Base-by-base conservation (phyloP, 2,888 invertebrate genomes). In the Anthophora plumipes region DNA sequence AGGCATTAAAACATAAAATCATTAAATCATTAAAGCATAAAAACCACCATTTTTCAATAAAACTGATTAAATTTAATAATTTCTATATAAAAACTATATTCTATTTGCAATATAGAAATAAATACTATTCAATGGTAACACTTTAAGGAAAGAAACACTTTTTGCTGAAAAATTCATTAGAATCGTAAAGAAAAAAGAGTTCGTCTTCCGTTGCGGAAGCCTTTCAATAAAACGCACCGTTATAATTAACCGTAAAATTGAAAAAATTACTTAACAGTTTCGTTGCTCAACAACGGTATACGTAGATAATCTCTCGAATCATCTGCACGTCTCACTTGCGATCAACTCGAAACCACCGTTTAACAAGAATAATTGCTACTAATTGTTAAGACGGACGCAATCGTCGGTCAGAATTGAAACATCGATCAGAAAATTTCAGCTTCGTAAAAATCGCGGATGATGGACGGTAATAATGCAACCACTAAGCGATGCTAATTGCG, bases 401-500 rank as follows among this genome's bases (percentile, higher is more conserved):
- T 43, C 43, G 17, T 14, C 61, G 43, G 46, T 3, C 25, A n/a
- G 31, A 63, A 63, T 31, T 31, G 46, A 31, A n/a, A 8, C 7
- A 54, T 54, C 66, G 66, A 67, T 54, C 54, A 12, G 52, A 67
- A 25, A 39, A 54, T 25, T 22, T 41, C 12, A 12, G 7, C 25
- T 63, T 48, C 48, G 25, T 25, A 31, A 37, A 46, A 67, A 54
- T 12, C 17, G n/a, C 54, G 39, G 20, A 66, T 22, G 41, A 66
- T 22, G 39, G 39, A 41, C 54, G 39, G 54, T 12, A 22, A 41
- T 54, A 67, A 67, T n/a, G 66, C 66, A 54, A 41, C n/a, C 12
- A 20, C 52, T 67, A 54, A 67, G 22, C 22, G 66, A 67, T 41
- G 66, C 54, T 67, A 54, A 67, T 67, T 54, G 54, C 66, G 22